Evolutionary conservation across 2,888 invertebrate genomes (phyloP), one percentile per base, ranked within the genome.

Genomic region (Fragum sueziense): DNA sequence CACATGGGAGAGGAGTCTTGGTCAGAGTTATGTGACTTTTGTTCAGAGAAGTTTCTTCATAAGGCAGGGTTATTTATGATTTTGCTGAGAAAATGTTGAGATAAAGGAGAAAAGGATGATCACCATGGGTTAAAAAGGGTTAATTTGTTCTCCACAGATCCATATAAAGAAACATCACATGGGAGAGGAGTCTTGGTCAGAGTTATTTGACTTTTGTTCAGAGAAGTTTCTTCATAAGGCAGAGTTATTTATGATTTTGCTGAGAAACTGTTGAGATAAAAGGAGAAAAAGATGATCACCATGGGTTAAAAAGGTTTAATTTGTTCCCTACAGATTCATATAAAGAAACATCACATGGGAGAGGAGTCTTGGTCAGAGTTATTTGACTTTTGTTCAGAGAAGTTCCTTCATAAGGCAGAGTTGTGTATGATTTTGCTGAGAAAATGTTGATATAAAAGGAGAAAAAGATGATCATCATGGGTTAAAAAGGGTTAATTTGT

Each of bases 141-240:
- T n/a, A n/a, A n/a, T n/a, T 52, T 52, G 7, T n/a, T 22, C n/a
- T 52, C 7, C 4, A 27, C 57, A 76, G 76, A 70, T 76, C 14
- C 76, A 76, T 17, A 65, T 76, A 6, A 76, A 70, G 33, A 70
- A 70, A 17, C 76, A 76, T 33, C 76, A 76, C 41, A 65, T 34
- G 37, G 76, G 76, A 17, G 52, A 76, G 51, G 51, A 68, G 68
- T 72, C 76, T 4, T 79, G 75, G 75, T 69, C 75, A 69, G 75
- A 79, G 65, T 69, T 79, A 59, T 79, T 75, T 69, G 75, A 79
- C 29, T 69, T 79, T 33, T 79, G 79, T 69, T 79, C 79, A 4
- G 79, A 72, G 41, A 79, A 79, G 67, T 79, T 79, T 59, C 51
- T 79, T 17, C 79, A 72, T 47, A 79, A 79, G 68, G 75, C 72